Conservation (phyloP, 2,888 invertebrate species). For the Tetragnatha montana region DNA sequence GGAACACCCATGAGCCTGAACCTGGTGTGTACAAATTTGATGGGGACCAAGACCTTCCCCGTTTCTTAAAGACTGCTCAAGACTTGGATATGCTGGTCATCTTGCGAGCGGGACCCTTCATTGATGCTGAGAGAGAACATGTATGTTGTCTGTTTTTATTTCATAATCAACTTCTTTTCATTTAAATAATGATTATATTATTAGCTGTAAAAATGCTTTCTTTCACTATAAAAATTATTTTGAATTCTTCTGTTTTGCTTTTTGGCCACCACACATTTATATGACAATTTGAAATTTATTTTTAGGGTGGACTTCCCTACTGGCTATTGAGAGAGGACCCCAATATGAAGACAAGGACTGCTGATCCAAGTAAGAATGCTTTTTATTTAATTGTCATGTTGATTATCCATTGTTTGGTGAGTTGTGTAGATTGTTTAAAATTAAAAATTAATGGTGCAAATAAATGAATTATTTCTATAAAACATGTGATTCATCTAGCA, state of each 20-base stretch:
- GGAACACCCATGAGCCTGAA: slow-evolving; percentile 91
- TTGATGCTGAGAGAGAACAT: slow-evolving; percentile 92
- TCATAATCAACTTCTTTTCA: too few species aligned
- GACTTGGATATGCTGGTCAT: slow-evolving; percentile 87
- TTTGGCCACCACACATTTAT: too few species aligned
- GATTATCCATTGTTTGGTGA: too few species aligned
- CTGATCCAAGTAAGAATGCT: slow-evolving; percentile 73
- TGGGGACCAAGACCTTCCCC: slow-evolving; percentile 80
- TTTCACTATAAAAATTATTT: too few species aligned
- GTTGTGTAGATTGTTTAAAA: too few species aligned
- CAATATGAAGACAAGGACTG: slow-evolving; percentile 78
- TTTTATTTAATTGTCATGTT: too few species aligned
- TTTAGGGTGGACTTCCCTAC: slow-evolving; percentile 87
- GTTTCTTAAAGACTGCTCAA: slow-evolving; percentile 84
- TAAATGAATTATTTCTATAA: too few species aligned
- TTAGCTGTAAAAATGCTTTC: too few species aligned
- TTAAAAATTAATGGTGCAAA: too few species aligned
- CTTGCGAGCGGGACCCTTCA: slow-evolving; percentile 91
- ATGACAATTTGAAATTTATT: too few species aligned
- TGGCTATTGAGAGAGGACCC: slow-evolving; percentile 84
- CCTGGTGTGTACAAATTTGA: slow-evolving; percentile 85
- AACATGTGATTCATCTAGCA: too few species aligned
- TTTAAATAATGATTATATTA: background rate
- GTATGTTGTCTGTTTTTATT: slow-evolving; percentile 74
- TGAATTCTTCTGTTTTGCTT: too few species aligned